Percentiles rank a stretch among this genome's conserved stretches.
Evolutionary conservation across 2,888 invertebrate species (phyloP).

Genomic region (Trilocha varians): DNA sequence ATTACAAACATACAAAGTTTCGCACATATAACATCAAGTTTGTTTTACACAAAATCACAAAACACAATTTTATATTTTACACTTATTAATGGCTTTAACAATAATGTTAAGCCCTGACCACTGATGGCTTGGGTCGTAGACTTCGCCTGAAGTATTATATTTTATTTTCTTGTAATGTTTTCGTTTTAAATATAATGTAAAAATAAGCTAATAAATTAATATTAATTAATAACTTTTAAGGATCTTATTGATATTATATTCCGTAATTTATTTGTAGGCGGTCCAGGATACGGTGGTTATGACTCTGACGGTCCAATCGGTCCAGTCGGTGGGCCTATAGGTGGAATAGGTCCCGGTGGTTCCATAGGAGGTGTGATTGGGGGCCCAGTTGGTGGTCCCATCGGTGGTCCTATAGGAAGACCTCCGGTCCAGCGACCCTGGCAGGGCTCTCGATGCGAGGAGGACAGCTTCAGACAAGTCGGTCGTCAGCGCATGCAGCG

Average conservation of each 20-base stretch:
- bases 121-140: too few relatives aligned
- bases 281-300: constrained; percentile 21
- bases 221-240: constrained; percentile 12
- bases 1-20: too few relatives aligned
- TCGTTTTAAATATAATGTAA: background rate
- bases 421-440: constrained; percentile 49
- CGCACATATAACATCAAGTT: too few relatives aligned
- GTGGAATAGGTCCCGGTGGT: constrained; percentile 19
- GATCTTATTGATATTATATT: too few relatives aligned
- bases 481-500: constrained; percentile 86
- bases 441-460: constrained; percentile 81
- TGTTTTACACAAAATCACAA: too few relatives aligned
- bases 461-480: constrained; percentile 88
- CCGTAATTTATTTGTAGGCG: constrained; percentile 28
- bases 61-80: too few relatives aligned
- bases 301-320: constrained; percentile 17
- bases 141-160: background rate
- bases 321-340: constrained; percentile 32
- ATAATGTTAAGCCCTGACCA: too few relatives aligned
- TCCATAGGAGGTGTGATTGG: constrained; percentile 46
- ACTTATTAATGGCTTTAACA: too few relatives aligned
- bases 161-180: background rate
- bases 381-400: constrained; percentile 43
- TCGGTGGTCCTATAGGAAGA: constrained; percentile 38
- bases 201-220: too few relatives aligned